Evolutionary conservation across 2,888 invertebrate genomes (phyloP), one percentile per base, ranked within the genome.

Genomic region (Palloptera scutellata): DNA sequence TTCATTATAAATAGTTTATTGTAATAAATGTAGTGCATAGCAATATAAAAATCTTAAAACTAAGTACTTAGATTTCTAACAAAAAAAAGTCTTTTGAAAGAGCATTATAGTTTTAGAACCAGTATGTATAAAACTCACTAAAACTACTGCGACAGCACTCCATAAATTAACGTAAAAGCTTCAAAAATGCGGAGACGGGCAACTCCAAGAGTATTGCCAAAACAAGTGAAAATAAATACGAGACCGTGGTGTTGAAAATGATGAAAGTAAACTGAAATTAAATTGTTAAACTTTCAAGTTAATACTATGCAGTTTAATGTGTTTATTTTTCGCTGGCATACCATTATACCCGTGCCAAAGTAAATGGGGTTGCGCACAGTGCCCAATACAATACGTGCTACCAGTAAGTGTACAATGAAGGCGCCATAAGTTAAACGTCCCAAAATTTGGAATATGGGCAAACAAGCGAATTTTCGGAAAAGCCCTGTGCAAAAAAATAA

Each of bases 371-470:
- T 73, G 12, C 81, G 74, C 17, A 80, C 67, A 0, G 81, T 80
- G 48, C 75, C 75, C 45, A 82, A 65, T 0, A 78, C 80, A 1
- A 79, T 52, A 4, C 82, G 76, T 6, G 76, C 75, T 53, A 82
- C 72, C 51, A 81, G 17, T 10, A 81, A 68, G 58, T 83, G 83
- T 8, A 81, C 63, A 61, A 83, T 73, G 53, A 80, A 83, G 4
- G 80, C 79, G 51, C 82, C 83, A 70, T 83, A 82, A 1, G 83
- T 83, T 8, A 83, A 74, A 12, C 83, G 80, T 12, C 82, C 82
- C 61, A 82, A 63, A n/a, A 81, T 74, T 1, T 82, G 77, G 41
- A 83, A 82, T 45, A 83, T 79, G 3, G 82, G 82, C 61, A 81
- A 64, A 52, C 80, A 80, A 53, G 77, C 74, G 51, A 82, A 83